Base-by-base conservation (phyloP, 1,140 invertebrate genomes). In the Caenorhabditis brenneri region DNA sequence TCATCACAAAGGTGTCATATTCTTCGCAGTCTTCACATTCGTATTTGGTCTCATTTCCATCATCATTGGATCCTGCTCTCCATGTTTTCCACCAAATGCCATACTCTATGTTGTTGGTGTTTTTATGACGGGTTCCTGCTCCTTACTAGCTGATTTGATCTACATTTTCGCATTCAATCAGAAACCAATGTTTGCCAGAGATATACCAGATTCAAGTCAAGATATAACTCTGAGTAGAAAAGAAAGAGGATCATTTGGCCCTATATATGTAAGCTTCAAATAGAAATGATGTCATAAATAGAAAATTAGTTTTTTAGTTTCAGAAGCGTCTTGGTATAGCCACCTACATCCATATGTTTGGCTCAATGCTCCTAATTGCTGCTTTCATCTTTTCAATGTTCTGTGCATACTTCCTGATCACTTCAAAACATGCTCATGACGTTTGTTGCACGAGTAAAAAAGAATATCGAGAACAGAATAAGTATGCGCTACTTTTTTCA, bases 51-150 rank as follows among this genome's bases (percentile, higher is more conserved):
- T 84, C 1, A 84, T 84, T n/a, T 55, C 74, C 1, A 69, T 80
- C 46, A 5, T 84, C n/a, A 84, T 84, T 65, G 83, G 83, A 6
- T 49, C 55, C 2, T 84, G 83, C 36, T 84, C 83, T 42, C 83
- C 83, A 48, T 84, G 83, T 65, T 84, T 84, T 24, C 83, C 83
- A n/a, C 83, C 83, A 79, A 84, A 84, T 65, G 49, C 83, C 22
- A 24, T 84, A 15, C 42, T 84, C 22, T 84, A 84, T 49, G 74
- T 84, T 19, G 83, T 84, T 29, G 83, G 69, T 15, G 78, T 78
- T 7, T 84, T 84, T 29, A 84, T 84, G 83, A 84, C 83, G 0
- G 83, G 74, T 22, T 78, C 83, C 36, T 84, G 83, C 16, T 84
- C 83, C 9, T 19, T 84, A 16, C 33, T 84, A 24, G 74, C 78